Percentiles rank a stretch among this genome's conserved stretches.
phyloP scores from a whole-genome alignment of 2,797 vertebrate species.

The Alauda arvensis region DNA sequence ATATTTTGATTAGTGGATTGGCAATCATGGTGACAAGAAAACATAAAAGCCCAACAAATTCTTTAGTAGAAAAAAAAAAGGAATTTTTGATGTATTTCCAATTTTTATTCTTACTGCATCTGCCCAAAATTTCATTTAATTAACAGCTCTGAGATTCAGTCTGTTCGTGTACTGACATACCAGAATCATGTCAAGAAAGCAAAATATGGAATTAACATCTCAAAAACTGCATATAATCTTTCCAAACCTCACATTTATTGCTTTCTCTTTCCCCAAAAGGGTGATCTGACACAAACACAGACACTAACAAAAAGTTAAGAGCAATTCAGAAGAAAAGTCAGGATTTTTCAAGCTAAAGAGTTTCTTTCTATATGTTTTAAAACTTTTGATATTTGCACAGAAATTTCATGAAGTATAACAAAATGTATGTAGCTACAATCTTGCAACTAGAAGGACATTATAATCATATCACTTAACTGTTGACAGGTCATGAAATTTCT shows the following conservation, averaged over 20 bases:
- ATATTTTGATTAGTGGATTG: neutral
- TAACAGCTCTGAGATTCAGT: conserved; percentile 33
- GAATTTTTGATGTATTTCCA: conserved; percentile 21
- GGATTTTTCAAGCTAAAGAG: neutral
- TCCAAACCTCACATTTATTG: neutral
- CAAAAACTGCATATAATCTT: neutral
- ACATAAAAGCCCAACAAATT: neutral
- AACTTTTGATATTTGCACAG: neutral
- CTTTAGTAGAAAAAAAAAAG: neutral
- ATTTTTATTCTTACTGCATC: conserved; percentile 2
- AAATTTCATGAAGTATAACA: neutral
- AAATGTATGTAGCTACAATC: neutral
- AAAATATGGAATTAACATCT: neutral
- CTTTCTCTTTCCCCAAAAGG: neutral
- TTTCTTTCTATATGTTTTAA: neutral
- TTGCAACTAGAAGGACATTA: neutral
- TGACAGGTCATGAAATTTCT: conserved; percentile 1
- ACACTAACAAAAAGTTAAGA: neutral
- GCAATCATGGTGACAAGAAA: conserved; percentile 33
- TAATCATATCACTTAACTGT: conserved; percentile 5
- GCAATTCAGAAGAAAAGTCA: neutral
- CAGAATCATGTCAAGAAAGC: conserved; percentile 31
- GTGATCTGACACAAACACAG: neutral
- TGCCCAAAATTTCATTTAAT: conserved; percentile 27
- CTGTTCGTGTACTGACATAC: conserved; percentile 3